Evolutionary conservation across 2,797 vertebrate species (phyloP), one percentile per base, ranked within the genome.

Genomic region (Mus minutoides): DNA sequence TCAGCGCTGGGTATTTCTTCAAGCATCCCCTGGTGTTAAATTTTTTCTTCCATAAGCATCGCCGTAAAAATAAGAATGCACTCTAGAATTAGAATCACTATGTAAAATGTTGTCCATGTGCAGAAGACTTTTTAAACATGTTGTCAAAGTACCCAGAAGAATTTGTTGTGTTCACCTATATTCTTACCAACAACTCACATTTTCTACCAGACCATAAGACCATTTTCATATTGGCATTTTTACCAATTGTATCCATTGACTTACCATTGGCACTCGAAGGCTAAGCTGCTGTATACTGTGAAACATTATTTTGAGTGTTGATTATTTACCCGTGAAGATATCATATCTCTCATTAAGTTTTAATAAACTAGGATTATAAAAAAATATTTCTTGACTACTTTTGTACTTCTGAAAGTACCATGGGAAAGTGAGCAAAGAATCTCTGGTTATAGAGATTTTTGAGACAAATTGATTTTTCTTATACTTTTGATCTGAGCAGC

Each of bases 11-110:
- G 29, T 87, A 49, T 83, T 95, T 96, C 40, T 82, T 91, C 46
- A 88, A 90, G 92, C 3, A 2, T 90, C 90, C 90, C 76, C 87
- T 82, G 89, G 91, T 43, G 40, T 37, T 77, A n/a, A 96, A 46
- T 34, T 67, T 94, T 94, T 93, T 95, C n/a, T 75, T 0, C 29
- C 16, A 17, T 0, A 7, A 58, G 93, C 22, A 37, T 77, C 49
- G 17, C 79, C 34, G 49, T 58, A 95, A 87, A 73, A 94, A 76
- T n/a, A 62, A 52, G 40, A 91, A 83, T 64, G 34, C 64, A 67
- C 88, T 52, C 49, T 86, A 86, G 84, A 90, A 75, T n/a, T 80
- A 80, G 87, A 95, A 76, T 82, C 78, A 31, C 54, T 85, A 26
- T 56, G 19, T 90, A 88, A 91, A 52, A 92, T 87, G 29, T 9